Conservation (phyloP, 2,113 vertebrate genomes). For the Melanocharis versteri region DNA sequence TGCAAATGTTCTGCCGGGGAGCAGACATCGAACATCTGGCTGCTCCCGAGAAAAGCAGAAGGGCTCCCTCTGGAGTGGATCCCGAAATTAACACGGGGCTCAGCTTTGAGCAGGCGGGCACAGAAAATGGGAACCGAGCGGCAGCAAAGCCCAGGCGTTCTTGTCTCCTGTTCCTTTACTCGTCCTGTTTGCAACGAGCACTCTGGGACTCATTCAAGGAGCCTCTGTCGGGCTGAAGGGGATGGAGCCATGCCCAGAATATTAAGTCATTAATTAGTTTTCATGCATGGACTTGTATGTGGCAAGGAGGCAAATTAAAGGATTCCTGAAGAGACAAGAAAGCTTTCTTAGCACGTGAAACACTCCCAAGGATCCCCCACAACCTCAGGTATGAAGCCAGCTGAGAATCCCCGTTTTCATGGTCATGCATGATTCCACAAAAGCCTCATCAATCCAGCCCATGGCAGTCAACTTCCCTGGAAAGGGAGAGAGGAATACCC, state of each 20-base stretch:
- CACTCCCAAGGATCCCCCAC: background rate
- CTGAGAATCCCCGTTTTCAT: background rate
- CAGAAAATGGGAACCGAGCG: accelerated
- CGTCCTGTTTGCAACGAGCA: background rate
- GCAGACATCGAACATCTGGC: background rate
- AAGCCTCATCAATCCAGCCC: background rate
- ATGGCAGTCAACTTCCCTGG: background rate
- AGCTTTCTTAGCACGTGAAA: background rate
- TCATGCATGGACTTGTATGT: background rate
- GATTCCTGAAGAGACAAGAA: background rate
- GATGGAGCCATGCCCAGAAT: background rate
- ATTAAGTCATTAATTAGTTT: background rate
- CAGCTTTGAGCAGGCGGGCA: too few relatives aligned
- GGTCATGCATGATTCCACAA: background rate
- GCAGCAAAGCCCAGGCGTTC: background rate
- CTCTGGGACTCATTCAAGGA: background rate
- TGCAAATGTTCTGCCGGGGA: background rate
- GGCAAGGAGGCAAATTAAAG: background rate
- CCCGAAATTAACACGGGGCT: background rate
- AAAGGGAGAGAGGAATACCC: background rate
- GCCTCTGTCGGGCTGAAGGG: background rate
- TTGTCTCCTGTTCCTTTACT: background rate
- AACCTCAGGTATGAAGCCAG: background rate
- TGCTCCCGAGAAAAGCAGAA: background rate
- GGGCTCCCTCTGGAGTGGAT: slow-evolving; percentile 49